These are phyloP conservation scores for Dascyllus trimaculatus DNA, from an alignment of 2,113 vertebrate genomes.

Conservation along the genomic window DNA sequence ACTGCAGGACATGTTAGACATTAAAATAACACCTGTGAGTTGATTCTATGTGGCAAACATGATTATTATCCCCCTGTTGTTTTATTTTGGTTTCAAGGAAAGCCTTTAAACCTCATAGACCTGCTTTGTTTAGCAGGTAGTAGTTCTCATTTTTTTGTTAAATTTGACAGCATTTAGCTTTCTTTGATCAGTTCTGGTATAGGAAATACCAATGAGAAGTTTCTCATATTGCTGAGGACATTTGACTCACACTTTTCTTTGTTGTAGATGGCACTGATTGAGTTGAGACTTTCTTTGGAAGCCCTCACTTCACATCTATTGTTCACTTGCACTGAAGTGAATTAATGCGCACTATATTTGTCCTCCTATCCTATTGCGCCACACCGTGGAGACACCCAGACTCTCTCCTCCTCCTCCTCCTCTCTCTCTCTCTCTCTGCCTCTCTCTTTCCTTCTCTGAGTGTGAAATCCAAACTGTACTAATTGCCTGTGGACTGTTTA, in stretches of 20 bases:
- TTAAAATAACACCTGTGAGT: neutral
- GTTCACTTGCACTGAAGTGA: slow-evolving; percentile 69
- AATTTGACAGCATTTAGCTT: neutral
- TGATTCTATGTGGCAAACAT: neutral
- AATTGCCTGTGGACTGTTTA: slow-evolving; percentile 58
- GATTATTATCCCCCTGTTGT: neutral
- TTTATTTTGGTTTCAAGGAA: neutral
- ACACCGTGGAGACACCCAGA: slow-evolving; percentile 66
- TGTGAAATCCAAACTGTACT: slow-evolving; percentile 26
- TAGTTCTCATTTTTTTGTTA: neutral
- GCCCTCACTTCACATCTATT: slow-evolving; percentile 62
- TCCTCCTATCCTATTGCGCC: slow-evolving; percentile 80
- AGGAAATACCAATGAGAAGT: neutral
- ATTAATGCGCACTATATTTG: slow-evolving; percentile 40
- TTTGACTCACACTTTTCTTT: slow-evolving; percentile 41
- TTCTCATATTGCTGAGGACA: slow-evolving; percentile 11
- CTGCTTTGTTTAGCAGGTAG: neutral
- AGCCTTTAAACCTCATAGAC: neutral
- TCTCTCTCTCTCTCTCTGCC: neutral
- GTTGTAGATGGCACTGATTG: slow-evolving; percentile 38
- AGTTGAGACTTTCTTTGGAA: slow-evolving; percentile 27
- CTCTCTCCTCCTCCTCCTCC: neutral
- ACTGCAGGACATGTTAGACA: slow-evolving; percentile 7
- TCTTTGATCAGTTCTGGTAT: neutral
- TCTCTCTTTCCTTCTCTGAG: neutral